Evolutionary conservation across 2,888 invertebrate genomes (phyloP).

Genomic region (Antheraea yamamai): DNA sequence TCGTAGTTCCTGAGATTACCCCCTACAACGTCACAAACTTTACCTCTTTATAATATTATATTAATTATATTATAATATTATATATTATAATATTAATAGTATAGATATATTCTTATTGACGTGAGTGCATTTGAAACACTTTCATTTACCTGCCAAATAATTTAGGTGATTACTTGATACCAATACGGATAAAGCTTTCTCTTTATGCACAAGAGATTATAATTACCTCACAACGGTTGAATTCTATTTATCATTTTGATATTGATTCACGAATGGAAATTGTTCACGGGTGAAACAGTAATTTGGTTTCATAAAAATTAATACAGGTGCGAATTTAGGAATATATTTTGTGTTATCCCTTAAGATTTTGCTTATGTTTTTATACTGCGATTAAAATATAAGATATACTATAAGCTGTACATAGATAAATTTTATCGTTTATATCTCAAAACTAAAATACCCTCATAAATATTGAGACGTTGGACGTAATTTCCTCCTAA

Average conservation of each 20-base stretch:
- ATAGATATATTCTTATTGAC: neutral
- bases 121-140: neutral
- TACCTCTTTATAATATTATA: too few relatives aligned
- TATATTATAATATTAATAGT: too few relatives aligned
- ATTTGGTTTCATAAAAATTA: neutral
- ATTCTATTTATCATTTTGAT: constrained; percentile 4
- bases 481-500: too few relatives aligned
- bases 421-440: too few relatives aligned
- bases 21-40: too few relatives aligned
- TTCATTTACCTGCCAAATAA: neutral
- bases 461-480: too few relatives aligned
- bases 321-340: neutral
- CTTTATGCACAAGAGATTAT: neutral
- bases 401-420: neutral
- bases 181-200: neutral
- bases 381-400: neutral
- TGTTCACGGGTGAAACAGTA: neutral
- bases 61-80: too few relatives aligned
- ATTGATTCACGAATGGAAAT: constrained; percentile 5
- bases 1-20: too few relatives aligned
- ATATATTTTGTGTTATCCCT: neutral
- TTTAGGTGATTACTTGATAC: neutral
- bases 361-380: neutral
- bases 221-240: constrained; percentile 5
- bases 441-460: too few relatives aligned